Evolutionary conservation across 2,113 vertebrate species (phyloP).

Genomic region (Pedionomus torquatus): DNA sequence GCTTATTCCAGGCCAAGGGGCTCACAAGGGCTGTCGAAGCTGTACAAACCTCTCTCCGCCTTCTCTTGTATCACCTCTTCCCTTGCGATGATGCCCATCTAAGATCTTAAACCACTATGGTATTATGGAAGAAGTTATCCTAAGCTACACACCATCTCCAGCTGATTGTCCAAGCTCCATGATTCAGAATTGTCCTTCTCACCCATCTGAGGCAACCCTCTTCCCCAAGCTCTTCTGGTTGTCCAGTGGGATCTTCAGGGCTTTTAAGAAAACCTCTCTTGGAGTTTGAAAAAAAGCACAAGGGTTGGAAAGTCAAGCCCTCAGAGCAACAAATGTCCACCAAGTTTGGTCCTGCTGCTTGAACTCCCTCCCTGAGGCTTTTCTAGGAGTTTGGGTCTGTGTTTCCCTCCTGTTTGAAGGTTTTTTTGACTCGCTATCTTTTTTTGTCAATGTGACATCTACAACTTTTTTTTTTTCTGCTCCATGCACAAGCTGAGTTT

Average conservation of each 20-base stretch:
- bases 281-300: rapidly evolving
- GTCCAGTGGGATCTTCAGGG: background rate
- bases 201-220: background rate
- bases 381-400: rapidly evolving
- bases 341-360: rapidly evolving
- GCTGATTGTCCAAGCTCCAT: background rate
- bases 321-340: background rate
- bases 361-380: background rate
- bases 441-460: background rate
- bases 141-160: too few relatives aligned
- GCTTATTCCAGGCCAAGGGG: background rate
- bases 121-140: background rate
- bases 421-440: background rate
- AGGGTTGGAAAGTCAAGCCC: background rate
- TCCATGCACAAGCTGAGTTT: rapidly evolving
- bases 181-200: background rate
- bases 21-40: background rate
- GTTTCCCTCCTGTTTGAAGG: rapidly evolving
- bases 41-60: background rate
- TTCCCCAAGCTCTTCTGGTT: background rate
- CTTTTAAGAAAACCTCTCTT: background rate
- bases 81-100: background rate
- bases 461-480: background rate
- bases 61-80: background rate
- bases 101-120: background rate